Evolutionary conservation across 2,888 invertebrate genomes (phyloP).

Genomic region (Archaeoteleia sp.): DNA sequence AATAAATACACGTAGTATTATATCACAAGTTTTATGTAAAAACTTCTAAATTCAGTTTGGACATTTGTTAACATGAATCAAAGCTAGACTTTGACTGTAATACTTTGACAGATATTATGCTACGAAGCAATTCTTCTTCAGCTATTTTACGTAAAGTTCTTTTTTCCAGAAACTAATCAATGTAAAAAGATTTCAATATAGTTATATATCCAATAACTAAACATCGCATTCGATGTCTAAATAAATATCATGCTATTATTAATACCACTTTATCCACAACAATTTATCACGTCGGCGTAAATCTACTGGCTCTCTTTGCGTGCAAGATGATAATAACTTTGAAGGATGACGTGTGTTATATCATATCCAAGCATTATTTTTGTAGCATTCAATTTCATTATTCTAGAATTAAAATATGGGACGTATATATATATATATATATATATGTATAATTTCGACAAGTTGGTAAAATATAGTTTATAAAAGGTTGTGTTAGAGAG

Average conservation of each 20-base stretch:
- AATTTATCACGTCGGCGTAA: constrained; percentile 21
- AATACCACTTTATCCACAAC: constrained; percentile 16
- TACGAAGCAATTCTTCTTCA: not conserved
- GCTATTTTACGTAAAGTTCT: too few relatives aligned
- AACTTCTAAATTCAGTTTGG: too few relatives aligned
- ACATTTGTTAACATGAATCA: too few relatives aligned
- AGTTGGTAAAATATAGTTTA: too few relatives aligned
- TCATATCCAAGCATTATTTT: not conserved
- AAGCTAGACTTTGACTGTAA: too few relatives aligned
- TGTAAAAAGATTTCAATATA: not conserved
- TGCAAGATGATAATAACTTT: constrained; percentile 13
- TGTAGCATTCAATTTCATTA: too few relatives aligned
- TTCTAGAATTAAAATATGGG: too few relatives aligned
- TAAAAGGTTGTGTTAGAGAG: too few relatives aligned
- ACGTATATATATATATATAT: not conserved
- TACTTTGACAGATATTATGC: too few relatives aligned
- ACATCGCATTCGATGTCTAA: constrained; percentile 6
- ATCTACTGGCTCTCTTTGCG: constrained; percentile 17
- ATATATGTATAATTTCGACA: too few relatives aligned
- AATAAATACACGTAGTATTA: too few relatives aligned
- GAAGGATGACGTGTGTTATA: constrained; percentile 15
- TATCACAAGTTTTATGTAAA: too few relatives aligned
- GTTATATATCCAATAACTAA: constrained; percentile 4
- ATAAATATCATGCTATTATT: constrained; percentile 17
- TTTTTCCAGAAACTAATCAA: constrained; percentile 1